A percentile compares a stretch with the other conserved stretches of the same genome.
These are phyloP conservation scores for Lucinisca nassula DNA, from an alignment of 2,888 invertebrate species.

Conservation along the genomic window DNA sequence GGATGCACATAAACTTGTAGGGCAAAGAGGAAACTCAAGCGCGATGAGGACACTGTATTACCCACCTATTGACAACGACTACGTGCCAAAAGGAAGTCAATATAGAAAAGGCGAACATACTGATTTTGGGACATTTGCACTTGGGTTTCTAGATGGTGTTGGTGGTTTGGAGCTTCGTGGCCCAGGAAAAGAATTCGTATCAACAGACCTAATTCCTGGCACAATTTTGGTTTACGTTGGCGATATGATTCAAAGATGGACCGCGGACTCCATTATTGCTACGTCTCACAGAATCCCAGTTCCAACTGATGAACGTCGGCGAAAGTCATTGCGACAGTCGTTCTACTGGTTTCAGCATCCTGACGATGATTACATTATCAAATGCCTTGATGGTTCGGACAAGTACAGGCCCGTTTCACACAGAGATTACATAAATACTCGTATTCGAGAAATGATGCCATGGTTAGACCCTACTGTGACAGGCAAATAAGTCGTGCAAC, in stretches of 20 bases:
- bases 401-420: neutral
- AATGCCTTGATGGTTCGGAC: no score
- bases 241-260: neutral
- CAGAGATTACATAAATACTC: neutral
- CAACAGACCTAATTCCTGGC: neutral
- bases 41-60: neutral
- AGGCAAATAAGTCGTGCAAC: no score
- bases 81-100: neutral
- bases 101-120: neutral
- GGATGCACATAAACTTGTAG: neutral
- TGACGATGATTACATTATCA: no score
- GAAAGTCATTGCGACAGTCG: neutral
- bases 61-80: neutral
- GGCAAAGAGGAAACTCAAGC: neutral
- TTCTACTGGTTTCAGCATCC: neutral
- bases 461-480: no score
- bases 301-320: neutral
- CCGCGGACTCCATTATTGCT: neutral
- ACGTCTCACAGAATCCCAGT: no score
- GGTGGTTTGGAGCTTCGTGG: neutral
- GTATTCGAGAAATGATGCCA: neutral
- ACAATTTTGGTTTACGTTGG: neutral
- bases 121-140: neutral
- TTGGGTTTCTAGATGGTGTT: neutral
- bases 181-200: neutral